Base-by-base conservation (phyloP, 1,140 invertebrate genomes). In the Drosophila sucinea region DNA sequence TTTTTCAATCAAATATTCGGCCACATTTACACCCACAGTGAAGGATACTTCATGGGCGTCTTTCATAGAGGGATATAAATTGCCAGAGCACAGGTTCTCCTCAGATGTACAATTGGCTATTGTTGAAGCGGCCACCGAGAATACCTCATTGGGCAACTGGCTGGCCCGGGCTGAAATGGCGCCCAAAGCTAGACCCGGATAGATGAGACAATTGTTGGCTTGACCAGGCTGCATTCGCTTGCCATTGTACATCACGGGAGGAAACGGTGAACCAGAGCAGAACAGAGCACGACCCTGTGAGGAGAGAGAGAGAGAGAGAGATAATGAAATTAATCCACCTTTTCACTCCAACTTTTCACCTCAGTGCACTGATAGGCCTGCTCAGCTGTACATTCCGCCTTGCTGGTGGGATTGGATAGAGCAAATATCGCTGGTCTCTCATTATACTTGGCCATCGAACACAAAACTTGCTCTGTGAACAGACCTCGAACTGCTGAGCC, bases 121-220 rank as follows among this genome's bases (percentile, higher is more conserved):
- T 25, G 95, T 94, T 94, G 96, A 94, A 29, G 98, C 97, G 32
- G 98, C 96, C 1, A 97, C 94, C 4, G 99, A 93, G 93, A 98
- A 98, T 33, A 96, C 94, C 58, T 98, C 96, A 74, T 99, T 97
- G 1, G 95, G 94, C 85, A 99, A 98, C 60, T 94, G 95, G 65
- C 95, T 94, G 79, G 98, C 95, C 35, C 96, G 95, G 25, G 95
- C 95, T 73, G 94, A 95, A 63, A 99, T 95, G 11, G 96, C 95
- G 54, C 96, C 98, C 17, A 99, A 93, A 4, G 96, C 97, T n/a
- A 99, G 94, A 11, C 98, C 98, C 10, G 98, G 98, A 94, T 99
- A 99, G 76, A 98, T 98, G 92, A 99, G 99, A 0, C 98, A 95
- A 93, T 99, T 99, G 92, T 99, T 99, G 66, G 97, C 97, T 93